Base-by-base conservation (phyloP, 2,797 vertebrate species). In the Acipenser oxyrinchus region DNA sequence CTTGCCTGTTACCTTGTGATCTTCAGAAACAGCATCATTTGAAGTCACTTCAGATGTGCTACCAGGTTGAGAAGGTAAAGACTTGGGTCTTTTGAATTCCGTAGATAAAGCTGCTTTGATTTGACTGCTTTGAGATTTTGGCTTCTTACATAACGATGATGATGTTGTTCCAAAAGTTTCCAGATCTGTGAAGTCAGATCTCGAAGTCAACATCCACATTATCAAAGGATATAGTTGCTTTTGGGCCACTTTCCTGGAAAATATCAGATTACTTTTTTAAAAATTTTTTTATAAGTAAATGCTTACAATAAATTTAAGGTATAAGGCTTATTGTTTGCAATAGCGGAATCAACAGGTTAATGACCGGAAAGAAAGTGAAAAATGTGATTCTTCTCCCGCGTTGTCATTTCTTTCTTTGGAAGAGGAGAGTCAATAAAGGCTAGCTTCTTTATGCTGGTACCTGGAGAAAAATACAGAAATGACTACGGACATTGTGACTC, bases 351-450 rank as follows among this genome's bases (percentile, higher is more conserved):
- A 18, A 18, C 18, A 18, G 18, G 18, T 18, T 18, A 18, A 18
- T 2, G 18, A 18, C 18, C 18, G 2, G 18, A 18, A 18, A 18
- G 18, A 18, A 18, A 18, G 18, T 96, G 92, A 76, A 89, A 95
- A 63, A 97, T 71, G n/a, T 83, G 91, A 81, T 86, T 98, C 82
- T 88, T 94, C 68, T 95, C 91, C 83, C 95, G 87, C 66, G 89
- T 15, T 2, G 91, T 90, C 79, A 94, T 81, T 78, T 95, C 90
- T 50, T 91, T 96, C 76, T 84, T 93, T 53, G 88, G 83, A 57
- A 98, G 85, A 3, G 97, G 95, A 11, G 95, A 91, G 72, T 98
- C 93, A 60, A 99, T 76, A 72, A 89, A 98, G 70, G 93, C 92
- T 0, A 91, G 87, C 86, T 92, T 97, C 74, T 81, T 81, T 58